These are phyloP conservation scores for Psophia crepitans DNA, from an alignment of 2,113 vertebrate genomes.

Conservation along the genomic window DNA sequence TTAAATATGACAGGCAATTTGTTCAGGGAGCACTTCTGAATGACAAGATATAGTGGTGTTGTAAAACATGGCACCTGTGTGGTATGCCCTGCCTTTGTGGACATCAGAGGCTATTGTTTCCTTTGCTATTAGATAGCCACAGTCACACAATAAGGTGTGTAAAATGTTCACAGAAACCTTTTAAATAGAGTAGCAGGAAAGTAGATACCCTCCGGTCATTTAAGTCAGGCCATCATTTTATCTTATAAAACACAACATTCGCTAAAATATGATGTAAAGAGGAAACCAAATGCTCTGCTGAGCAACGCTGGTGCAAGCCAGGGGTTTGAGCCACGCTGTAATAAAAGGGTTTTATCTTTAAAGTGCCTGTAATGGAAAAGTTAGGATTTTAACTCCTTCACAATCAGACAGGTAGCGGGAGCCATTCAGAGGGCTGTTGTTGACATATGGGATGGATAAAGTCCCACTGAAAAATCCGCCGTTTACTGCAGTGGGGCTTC, in stretches of 20 bases:
- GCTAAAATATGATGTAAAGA: background rate
- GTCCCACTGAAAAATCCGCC: background rate
- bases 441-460: background rate
- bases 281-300: slow-evolving; percentile 23
- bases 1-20: slow-evolving; percentile 66
- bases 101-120: slow-evolving; percentile 59
- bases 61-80: slow-evolving; percentile 72
- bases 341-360: background rate
- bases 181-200: slow-evolving; percentile 47
- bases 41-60: slow-evolving; percentile 71
- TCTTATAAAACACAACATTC: slow-evolving; percentile 45
- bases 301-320: background rate
- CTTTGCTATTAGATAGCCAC: slow-evolving; percentile 43
- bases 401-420: background rate
- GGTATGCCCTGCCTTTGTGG: slow-evolving; percentile 54
- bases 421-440: background rate
- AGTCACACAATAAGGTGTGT: slow-evolving; percentile 37
- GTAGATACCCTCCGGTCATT: slow-evolving; percentile 47
- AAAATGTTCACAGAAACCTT: slow-evolving; percentile 63
- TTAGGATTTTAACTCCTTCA: slow-evolving; percentile 28
- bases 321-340: background rate
- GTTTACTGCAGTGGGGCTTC: background rate
- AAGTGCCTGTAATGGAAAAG: background rate
- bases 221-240: slow-evolving; percentile 63
- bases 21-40: slow-evolving; percentile 61